These are phyloP conservation scores for Gymnopithys bicolor DNA, from an alignment of 2,797 vertebrate species.

Conservation along the genomic window DNA sequence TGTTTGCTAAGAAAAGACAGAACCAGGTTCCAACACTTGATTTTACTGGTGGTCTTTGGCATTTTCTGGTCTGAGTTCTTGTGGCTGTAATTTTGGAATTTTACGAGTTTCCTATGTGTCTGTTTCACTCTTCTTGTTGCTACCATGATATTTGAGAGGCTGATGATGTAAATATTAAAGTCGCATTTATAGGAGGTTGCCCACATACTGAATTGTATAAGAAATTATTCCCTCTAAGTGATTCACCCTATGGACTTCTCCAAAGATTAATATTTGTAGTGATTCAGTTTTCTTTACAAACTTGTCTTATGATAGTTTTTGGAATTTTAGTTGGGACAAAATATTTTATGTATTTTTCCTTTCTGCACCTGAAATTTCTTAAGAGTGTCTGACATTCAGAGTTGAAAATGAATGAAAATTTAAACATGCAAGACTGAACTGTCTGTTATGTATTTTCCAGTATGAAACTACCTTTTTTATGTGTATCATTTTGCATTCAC, in stretches of 20 bases:
- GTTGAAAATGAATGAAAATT: not conserved
- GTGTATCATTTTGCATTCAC: not conserved
- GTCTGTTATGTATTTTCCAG: not conserved
- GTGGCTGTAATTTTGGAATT: not conserved
- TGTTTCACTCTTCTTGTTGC: not conserved
- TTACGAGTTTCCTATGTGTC: not conserved
- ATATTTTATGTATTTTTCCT: not conserved
- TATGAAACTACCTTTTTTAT: not conserved
- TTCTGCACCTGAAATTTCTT: not conserved
- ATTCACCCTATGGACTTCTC: not conserved
- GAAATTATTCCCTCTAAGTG: not conserved
- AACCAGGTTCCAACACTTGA: not conserved
- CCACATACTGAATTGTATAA: not conserved
- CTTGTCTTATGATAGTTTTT: not conserved
- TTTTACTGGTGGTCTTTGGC: not conserved
- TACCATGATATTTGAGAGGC: not conserved
- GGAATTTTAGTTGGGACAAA: not conserved
- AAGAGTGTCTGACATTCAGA: not conserved
- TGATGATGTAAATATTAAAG: not conserved
- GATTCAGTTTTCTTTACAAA: not conserved
- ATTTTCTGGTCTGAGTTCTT: not conserved
- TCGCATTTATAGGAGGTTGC: not conserved
- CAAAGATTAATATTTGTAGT: not conserved
- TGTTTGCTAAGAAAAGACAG: not conserved
- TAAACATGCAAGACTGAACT: not conserved